Base-by-base conservation (phyloP, 92 coral and sea anemone genomes). In the Palythoa grandis region DNA sequence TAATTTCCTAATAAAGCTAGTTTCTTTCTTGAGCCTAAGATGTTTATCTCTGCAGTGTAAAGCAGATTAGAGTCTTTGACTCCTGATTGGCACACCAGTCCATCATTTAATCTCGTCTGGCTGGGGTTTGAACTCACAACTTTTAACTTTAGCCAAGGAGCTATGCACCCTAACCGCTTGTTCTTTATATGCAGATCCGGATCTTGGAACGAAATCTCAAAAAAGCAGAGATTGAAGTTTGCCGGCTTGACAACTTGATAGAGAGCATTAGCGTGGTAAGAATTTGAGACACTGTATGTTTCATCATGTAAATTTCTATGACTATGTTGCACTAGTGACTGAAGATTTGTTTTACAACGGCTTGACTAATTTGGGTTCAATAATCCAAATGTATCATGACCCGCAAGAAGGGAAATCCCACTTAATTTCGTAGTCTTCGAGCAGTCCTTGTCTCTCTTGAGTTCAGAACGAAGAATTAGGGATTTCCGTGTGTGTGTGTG, bases 161-260 rank as follows among this genome's bases (percentile, higher is more conserved):
- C 1, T 29, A 29, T 29, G 35, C 66, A 14, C 20, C 0, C 69
- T 63, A 63, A 63, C 22, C 11, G 24, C 25, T 35, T 79, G 43
- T 38, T 29, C 35, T 68, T 37, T 13, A 37, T 29, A 13, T 65
- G 76, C 70, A 96, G 98, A 93, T 95, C 22, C 86, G 79, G 73
- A 83, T 89, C 87, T 89, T 94, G 75, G 93, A 93, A 65, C 87
- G 91, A 37, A 94, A 92, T 85, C 89, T 96, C 43, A 53, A 87
- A 71, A 92, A 92, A 82, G 99, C 99, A 4, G 99, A 96, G 82
- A 72, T 83, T 5, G 99, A 96, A 72, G 95, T 96, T 65, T 90
- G 74, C 82, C 93, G 99, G 11, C 90, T 96, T 72, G 99, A 96
- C 74, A 95, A 82, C 7, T 40, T 95, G 72, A 88, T 96, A 63